Conservation (phyloP, 2,888 invertebrate species). For the Kryphioiulus occultus region DNA sequence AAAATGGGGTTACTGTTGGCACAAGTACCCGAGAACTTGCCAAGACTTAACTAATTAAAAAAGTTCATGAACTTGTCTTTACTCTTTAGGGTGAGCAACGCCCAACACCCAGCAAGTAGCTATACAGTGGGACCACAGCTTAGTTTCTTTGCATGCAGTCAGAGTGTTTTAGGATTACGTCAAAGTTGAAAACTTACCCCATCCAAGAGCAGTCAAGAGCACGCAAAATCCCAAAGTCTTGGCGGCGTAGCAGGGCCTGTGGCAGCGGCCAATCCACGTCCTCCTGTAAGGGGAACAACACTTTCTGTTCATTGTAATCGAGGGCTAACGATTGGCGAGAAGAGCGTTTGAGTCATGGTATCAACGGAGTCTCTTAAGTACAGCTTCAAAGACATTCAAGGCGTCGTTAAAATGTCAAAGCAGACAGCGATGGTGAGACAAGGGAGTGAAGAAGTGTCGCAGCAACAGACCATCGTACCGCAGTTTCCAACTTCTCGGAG, state of each 20-base stretch:
- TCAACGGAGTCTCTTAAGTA: slow-evolving; percentile 1
- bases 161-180: no score
- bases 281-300: not conserved
- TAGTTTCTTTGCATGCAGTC: no score
- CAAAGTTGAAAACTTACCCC: not conserved
- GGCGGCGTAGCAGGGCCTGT: not conserved
- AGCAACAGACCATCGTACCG: not conserved
- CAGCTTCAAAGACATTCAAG: not conserved
- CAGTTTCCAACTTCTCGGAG: not conserved
- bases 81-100: no score
- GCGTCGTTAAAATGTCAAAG: slow-evolving; percentile 26
- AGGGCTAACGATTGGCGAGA: not conserved
- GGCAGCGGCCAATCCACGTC: not conserved
- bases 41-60: no score
- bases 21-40: no score
- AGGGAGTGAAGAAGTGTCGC: not conserved
- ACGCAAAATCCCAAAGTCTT: not conserved
- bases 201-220: not conserved
- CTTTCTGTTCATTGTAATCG: slow-evolving; percentile 22
- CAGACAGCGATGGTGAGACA: not conserved
- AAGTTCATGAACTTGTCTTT: no score
- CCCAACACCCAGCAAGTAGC: no score
- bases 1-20: no score
- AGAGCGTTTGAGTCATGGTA: not conserved
- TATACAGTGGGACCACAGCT: no score